Base-by-base conservation (phyloP, 2,113 vertebrate genomes). In the Elephas maximus region DNA sequence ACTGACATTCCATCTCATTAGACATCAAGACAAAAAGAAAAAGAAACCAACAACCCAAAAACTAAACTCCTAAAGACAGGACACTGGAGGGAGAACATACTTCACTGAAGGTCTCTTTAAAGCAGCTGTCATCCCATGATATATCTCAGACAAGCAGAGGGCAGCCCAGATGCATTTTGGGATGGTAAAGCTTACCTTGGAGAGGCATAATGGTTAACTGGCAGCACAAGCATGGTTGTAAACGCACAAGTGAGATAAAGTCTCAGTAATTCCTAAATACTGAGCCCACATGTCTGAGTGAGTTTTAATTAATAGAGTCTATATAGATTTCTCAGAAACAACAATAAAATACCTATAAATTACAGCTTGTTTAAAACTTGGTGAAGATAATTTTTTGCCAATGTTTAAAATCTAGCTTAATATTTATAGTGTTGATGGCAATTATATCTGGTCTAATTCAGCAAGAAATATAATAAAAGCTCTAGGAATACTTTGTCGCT, bases 271-370 rank as follows among this genome's bases (percentile, higher is more conserved):
- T 97, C 94, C 97, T 98, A 97, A 98, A 96, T 97, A 97, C 97
- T 97, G 89, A 98, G 63, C 71, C 80, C 85, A 97, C 78, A 83
- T 96, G 69, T 97, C 94, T 14, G 73, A 88, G 28, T 97, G 92
- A 98, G 93, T 98, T 98, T 98, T 98, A 98, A 98, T 98, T 98
- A 98, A 98, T 97, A 98, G 95, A 98, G 97, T 98, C 45, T 97
- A 94, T 77, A 98, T 98, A 81, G 53, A 80, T 97, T 98, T 98
- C 97, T 98, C 90, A 98, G 97, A 98, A 98, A 97, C 95, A 98
- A 98, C 87, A 97, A 97, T 97, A 98, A 98, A 98, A 69, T n/a
- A 93, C 44, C 85, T 97, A 98, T 97, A 98, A 98, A 98, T 98
- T 97, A 87, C 1, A 1, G 17, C 76, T 69, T 95, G 5, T 57